Base-by-base conservation (phyloP, 1,140 invertebrate genomes). In the Lordiphosa stackelbergi region DNA sequence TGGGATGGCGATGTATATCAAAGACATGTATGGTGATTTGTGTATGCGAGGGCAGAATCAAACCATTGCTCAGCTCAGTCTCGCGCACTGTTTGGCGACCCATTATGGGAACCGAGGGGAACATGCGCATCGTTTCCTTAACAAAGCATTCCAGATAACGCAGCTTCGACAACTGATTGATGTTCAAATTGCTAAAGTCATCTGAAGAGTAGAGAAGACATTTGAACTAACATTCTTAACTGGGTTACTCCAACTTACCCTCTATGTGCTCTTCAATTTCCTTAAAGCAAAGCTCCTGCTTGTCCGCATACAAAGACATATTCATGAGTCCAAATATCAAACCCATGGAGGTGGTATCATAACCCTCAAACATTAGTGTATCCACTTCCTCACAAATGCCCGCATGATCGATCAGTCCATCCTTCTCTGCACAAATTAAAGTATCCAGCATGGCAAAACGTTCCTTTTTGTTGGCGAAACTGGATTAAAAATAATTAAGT, bases 381-480 rank as follows among this genome's bases (percentile, higher is more conserved):
- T 95, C 93, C 3, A 95, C 93, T 90, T 96, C 94, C 74, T 95
- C 94, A 66, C 91, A 90, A 38, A 96, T 94, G 53, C 94, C 94
- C 36, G 88, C 57, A 60, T 93, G 88, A 53, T 90, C 91, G 36
- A 91, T 90, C 0, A 74, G 88, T 11, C 88, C 85, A 42, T 89
- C 81, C 19, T 88, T 88, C 45, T 91, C 90, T 10, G 90, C 89
- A 69, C 90, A 87, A 4, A 96, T 88, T 2, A 96, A 59, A 22
- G 96, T 89, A 88, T 97, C 96, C 36, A 97, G 86, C 90, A 97
- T 95, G 5, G 95, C 94, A 5, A 92, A 87, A 54, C 91, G 90
- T 59, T 90, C 92, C 54, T 90, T 90, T 10, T 74, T 84, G 10
- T 69, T 72, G n/a, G 57, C 24, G 9, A 69, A 78, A 8, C 73